Evolutionary conservation across 2,888 invertebrate species (phyloP).

Genomic region (Conistra vaccinii): DNA sequence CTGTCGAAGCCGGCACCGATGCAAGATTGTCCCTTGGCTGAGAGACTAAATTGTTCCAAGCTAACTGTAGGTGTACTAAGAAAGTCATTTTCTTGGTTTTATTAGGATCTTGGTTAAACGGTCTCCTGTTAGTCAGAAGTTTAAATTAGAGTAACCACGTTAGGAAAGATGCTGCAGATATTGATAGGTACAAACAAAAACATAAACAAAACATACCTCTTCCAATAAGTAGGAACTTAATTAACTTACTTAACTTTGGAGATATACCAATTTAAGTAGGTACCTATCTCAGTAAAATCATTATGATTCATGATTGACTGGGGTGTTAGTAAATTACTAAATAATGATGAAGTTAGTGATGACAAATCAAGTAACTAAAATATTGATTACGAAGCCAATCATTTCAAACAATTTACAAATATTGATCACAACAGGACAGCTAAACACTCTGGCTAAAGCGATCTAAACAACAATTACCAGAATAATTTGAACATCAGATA

Average conservation of each 20-base stretch:
- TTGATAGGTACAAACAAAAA: slow-evolving; percentile 60
- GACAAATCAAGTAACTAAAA: neutral
- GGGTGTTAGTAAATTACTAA: neutral
- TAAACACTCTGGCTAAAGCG: neutral
- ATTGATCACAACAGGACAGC: slow-evolving; percentile 4
- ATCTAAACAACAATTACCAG: slow-evolving; percentile 16
- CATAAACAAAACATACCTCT: slow-evolving; percentile 60
- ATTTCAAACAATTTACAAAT: slow-evolving; percentile 33
- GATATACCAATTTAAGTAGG: neutral
- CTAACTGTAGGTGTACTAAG: slow-evolving; percentile 46
- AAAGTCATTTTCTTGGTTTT: slow-evolving; percentile 50
- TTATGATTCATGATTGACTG: neutral
- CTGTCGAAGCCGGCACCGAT: slow-evolving; percentile 75
- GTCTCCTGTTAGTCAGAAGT: slow-evolving; percentile 11
- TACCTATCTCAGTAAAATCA: neutral
- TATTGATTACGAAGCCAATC: neutral
- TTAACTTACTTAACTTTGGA: neutral
- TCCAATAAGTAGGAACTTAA: neutral
- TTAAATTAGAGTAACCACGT: slow-evolving; percentile 27
- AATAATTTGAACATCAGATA: slow-evolving; percentile 43
- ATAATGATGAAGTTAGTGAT: neutral
- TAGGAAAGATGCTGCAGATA: slow-evolving; percentile 15
- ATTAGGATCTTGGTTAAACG: slow-evolving; percentile 35
- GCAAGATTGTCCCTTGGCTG: slow-evolving; percentile 76
- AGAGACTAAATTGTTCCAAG: slow-evolving; percentile 62